These are phyloP conservation scores for Torymus auratus DNA, from an alignment of 2,888 invertebrate genomes.

Conservation along the genomic window DNA sequence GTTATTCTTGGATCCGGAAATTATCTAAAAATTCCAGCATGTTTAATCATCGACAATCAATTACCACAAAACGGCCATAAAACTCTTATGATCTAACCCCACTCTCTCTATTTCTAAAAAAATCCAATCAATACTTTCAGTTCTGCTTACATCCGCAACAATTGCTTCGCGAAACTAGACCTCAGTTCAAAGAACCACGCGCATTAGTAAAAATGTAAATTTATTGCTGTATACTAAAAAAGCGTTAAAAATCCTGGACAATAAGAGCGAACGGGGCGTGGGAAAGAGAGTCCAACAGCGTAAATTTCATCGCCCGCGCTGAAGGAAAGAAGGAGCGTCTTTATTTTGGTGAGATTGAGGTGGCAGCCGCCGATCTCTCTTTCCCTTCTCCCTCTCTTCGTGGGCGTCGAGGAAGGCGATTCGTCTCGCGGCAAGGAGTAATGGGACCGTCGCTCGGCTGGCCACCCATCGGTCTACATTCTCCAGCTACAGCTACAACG, in stretches of 20 bases:
- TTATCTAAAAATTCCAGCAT: too few species aligned
- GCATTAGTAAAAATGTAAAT: too few species aligned
- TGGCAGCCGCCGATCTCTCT: slow-evolving; percentile 24
- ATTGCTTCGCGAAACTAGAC: too few species aligned
- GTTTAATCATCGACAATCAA: too few species aligned
- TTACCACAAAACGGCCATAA: too few species aligned
- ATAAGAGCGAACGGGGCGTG: slow-evolving; percentile 8
- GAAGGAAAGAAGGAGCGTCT: slow-evolving; percentile 23
- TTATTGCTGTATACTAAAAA: not conserved
- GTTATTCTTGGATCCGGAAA: too few species aligned
- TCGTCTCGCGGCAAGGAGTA: slow-evolving; percentile 43
- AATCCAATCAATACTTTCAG: too few species aligned
- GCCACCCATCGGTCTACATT: slow-evolving; percentile 25
- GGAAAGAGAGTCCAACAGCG: slow-evolving; percentile 10
- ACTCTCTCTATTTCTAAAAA: too few species aligned
- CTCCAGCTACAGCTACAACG: not conserved
- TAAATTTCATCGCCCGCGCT: slow-evolving; percentile 33
- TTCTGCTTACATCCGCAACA: too few species aligned
- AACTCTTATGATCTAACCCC: too few species aligned
- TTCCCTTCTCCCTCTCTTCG: slow-evolving; percentile 25
- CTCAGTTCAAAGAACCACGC: too few species aligned
- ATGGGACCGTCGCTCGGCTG: slow-evolving; percentile 28
- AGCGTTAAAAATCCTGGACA: not conserved
- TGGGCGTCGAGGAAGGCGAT: slow-evolving; percentile 16
- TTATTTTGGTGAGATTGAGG: slow-evolving; percentile 36